phyloP scores from a whole-genome alignment of 1,140 invertebrate genomes.

The Oppia nitens region DNA sequence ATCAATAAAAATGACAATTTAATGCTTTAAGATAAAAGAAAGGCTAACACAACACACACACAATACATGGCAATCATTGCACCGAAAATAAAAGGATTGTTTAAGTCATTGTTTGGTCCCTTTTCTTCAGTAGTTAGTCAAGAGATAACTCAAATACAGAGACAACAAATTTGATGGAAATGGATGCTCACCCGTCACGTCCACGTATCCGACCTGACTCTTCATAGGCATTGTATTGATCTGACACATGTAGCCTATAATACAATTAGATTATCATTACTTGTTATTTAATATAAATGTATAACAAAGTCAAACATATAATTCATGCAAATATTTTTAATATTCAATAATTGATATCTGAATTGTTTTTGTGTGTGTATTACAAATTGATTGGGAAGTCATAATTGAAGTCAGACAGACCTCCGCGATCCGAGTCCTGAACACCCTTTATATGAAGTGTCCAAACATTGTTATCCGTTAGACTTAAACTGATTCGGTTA shows the following conservation, averaged over 20 bases:
- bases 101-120: too few species aligned
- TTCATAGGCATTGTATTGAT: constrained; percentile 60
- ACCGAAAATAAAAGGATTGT: background rate
- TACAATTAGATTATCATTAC: background rate
- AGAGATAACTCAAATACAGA: background rate
- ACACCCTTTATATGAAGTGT: constrained; percentile 77
- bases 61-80: background rate
- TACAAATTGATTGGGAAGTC: too few species aligned
- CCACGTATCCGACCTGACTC: constrained; percentile 73
- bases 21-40: background rate
- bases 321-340: background rate
- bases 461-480: constrained; percentile 46
- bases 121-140: too few species aligned
- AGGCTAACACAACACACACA: background rate
- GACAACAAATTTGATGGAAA: background rate
- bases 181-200: constrained; percentile 52
- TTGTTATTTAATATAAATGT: background rate
- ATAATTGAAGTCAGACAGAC: background rate
- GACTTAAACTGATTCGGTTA: constrained; percentile 67
- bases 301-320: background rate
- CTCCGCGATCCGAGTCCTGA: constrained; percentile 66
- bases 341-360: background rate
- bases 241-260: constrained; percentile 72
- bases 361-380: too few species aligned
- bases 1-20: background rate